Conservation (phyloP, 2,888 invertebrate species). For the Ferrisia virgata region DNA sequence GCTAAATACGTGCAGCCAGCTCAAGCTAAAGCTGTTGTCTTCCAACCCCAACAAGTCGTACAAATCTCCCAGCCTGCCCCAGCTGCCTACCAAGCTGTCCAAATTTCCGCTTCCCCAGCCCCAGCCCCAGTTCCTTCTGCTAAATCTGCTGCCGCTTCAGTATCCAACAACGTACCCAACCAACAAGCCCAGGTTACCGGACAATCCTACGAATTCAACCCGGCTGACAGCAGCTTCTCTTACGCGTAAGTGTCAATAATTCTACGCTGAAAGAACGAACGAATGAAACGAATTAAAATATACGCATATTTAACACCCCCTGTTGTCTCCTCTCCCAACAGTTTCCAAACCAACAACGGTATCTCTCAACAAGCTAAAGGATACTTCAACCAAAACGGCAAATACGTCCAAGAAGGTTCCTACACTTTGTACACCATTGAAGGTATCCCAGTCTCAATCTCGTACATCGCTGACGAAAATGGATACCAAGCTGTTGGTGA, state of each 20-base stretch:
- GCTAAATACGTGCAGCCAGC: too few species aligned
- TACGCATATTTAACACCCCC: too few species aligned
- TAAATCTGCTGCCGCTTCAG: neutral
- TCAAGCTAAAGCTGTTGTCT: neutral
- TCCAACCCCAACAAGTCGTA: neutral
- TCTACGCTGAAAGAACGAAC: too few species aligned
- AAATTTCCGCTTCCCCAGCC: neutral
- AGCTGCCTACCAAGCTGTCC: too few species aligned
- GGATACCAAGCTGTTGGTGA: constrained; percentile 61
- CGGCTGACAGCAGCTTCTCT: neutral
- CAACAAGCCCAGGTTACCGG: neutral
- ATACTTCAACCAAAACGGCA: constrained; percentile 51
- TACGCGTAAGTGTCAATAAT: neutral
- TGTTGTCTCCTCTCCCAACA: too few species aligned
- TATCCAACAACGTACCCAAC: neutral
- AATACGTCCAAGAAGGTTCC: constrained; percentile 50
- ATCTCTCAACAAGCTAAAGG: constrained; percentile 57
- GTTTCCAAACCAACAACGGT: constrained; percentile 59
- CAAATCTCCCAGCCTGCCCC: neutral
- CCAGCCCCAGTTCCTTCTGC: neutral
- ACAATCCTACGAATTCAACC: neutral
- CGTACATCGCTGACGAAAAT: constrained; percentile 51
- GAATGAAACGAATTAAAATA: too few species aligned
- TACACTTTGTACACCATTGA: constrained; percentile 50
- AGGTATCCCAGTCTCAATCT: constrained; percentile 50